Evolutionary conservation across 2,888 invertebrate species (phyloP).

Genomic region (Ectropis crepuscularia): DNA sequence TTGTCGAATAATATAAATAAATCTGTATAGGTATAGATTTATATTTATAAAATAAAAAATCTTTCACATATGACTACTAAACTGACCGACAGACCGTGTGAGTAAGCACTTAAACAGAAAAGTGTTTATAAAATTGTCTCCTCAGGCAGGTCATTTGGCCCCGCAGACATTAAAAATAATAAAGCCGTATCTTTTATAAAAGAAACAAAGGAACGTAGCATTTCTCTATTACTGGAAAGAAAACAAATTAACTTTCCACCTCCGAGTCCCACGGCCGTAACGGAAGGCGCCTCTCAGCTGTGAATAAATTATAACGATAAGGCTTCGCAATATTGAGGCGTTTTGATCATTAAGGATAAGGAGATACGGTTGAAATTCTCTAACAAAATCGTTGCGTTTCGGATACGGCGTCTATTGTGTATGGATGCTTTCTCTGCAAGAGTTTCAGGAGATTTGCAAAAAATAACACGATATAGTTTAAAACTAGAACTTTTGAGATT

Average conservation of each 20-base stretch:
- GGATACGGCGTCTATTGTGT: background rate
- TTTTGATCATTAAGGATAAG: slow-evolving; percentile 73
- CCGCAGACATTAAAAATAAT: slow-evolving; percentile 6
- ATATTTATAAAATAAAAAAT: too few species aligned
- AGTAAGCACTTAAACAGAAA: background rate
- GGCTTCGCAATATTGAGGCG: slow-evolving; percentile 80
- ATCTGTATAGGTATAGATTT: too few species aligned
- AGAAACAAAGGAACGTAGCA: slow-evolving; percentile 27
- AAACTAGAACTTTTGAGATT: too few species aligned
- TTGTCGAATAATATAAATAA: too few species aligned
- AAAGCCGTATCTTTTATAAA: slow-evolving; percentile 11
- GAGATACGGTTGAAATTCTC: slow-evolving; percentile 8
- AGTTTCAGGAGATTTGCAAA: background rate
- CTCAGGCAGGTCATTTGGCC: background rate
- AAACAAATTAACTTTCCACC: slow-evolving; percentile 45
- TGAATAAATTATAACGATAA: slow-evolving; percentile 83
- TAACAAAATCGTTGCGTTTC: background rate
- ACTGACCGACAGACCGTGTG: too few species aligned
- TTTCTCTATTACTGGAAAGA: slow-evolving; percentile 29
- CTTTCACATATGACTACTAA: too few species aligned
- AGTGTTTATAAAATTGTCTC: background rate
- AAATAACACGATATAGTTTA: too few species aligned
- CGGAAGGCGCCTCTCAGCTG: slow-evolving; percentile 59
- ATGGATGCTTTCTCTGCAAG: background rate
- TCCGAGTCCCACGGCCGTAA: slow-evolving; percentile 38